Evolutionary conservation across 92 coral and sea anemone genomes (phyloP), one percentile per base, ranked within the genome.

Genomic region (Pocillopora grandis): DNA sequence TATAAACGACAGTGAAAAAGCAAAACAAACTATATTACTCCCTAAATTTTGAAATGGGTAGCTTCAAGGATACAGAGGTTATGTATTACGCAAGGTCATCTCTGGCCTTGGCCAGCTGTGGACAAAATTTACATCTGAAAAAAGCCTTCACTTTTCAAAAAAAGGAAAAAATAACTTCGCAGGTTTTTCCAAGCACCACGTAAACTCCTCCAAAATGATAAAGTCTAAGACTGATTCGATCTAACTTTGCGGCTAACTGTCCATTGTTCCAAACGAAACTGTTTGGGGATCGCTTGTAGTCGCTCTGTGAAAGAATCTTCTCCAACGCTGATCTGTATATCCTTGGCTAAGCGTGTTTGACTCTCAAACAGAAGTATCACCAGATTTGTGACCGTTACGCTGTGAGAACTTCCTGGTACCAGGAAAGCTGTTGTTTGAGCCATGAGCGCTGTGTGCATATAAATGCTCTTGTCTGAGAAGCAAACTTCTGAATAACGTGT

Each of bases 401-500:
- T 91, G 76, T 77, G 87, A 31, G 70, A 85, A 12, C 80, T 69
- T 68, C 62, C 81, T 69, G 82, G 58, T 23, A 58, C 76, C 70
- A 1, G 76, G 71, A 49, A 79, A 31, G 62, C 89, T 18, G 69
- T 75, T 67, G 70, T 76, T 70, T 5, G 55, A 13, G 58, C 76
- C 68, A 36, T 60, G 66, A 37, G 72, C 69, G 68, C 77, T 62
- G 33, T 57, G 90, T 16, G 86, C 82, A 27, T 56, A 60, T 33
- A 92, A 33, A 16, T 88, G 91, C 84, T 93, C 97, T 58, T 90
- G 91, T 81, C 93, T 66, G 42, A 84, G 77, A 36, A 84, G 88
- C 27, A 94, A 62, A 12, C 87, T 80, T 62, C 92, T 91, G 74
- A 83, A 90, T 33, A 96, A 86, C 37, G 85, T 80, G 70, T 94